A percentile compares a stretch with the other conserved stretches of the same genome.
These are phyloP conservation scores for Meloidogyne floridensis DNA, from an alignment of 1,140 invertebrate genomes.

Conservation along the genomic window DNA sequence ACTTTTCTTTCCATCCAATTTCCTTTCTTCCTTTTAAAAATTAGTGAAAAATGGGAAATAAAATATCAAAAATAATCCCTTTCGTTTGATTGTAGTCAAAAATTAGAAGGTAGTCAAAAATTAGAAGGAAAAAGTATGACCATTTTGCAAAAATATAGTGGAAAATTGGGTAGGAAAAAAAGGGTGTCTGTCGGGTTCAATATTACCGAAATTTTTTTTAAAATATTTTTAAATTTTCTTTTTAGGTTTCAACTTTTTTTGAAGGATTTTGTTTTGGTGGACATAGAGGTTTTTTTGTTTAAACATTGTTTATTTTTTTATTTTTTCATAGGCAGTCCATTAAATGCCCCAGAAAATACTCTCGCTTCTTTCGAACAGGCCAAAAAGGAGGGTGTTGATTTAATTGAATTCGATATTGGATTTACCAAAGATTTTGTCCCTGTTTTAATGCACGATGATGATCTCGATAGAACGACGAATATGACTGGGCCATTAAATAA, in stretches of 20 bases:
- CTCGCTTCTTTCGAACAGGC: slow-evolving; percentile 59
- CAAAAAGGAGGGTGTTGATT: slow-evolving; percentile 72
- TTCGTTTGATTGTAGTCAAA: too few species aligned
- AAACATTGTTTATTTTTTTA: not conserved
- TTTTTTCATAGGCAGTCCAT: slow-evolving; percentile 46
- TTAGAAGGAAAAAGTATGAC: too few species aligned
- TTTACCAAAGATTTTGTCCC: slow-evolving; percentile 76
- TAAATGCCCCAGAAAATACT: slow-evolving; percentile 60
- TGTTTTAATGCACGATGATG: slow-evolving; percentile 77
- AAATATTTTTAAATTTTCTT: not conserved
- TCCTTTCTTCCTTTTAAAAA: too few species aligned
- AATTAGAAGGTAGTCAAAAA: too few species aligned
- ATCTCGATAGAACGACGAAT: slow-evolving; percentile 74
- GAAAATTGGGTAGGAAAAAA: too few species aligned
- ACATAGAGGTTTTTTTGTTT: slow-evolving; percentile 38
- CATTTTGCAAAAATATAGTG: too few species aligned
- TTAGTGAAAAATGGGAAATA: too few species aligned
- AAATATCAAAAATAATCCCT: too few species aligned
- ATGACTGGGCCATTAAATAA: slow-evolving; percentile 70
- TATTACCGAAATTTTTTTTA: too few species aligned
- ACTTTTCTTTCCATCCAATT: too few species aligned
- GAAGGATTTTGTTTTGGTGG: slow-evolving; percentile 56
- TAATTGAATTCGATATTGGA: slow-evolving; percentile 77
- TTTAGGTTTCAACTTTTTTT: slow-evolving; percentile 57
- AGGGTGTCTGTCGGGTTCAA: too few species aligned